Percentiles rank a stretch among this genome's conserved stretches.
Conservation (phyloP, 2,888 invertebrate species). For the Pheosia gnoma region DNA sequence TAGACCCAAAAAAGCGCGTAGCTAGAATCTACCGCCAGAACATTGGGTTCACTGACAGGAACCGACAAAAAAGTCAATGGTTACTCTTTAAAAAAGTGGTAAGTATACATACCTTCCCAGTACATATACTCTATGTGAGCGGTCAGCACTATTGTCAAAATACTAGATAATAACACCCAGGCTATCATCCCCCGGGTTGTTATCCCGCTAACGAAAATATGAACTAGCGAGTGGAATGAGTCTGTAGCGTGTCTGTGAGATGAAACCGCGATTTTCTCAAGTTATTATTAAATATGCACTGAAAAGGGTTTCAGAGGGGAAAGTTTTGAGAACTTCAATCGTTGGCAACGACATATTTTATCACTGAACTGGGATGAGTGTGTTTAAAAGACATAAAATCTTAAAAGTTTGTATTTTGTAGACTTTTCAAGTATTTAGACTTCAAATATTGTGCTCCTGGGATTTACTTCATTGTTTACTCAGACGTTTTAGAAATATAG, state of each 20-base stretch:
- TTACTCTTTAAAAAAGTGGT: too few species aligned
- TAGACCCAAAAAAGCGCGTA: too few species aligned
- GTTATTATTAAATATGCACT: constrained; percentile 2
- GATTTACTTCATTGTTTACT: not conserved
- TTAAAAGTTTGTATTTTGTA: not conserved
- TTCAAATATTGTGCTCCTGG: not conserved
- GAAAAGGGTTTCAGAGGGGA: not conserved
- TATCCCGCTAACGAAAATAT: not conserved
- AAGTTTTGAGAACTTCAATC: not conserved
- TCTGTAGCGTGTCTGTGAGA: not conserved
- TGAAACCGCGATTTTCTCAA: not conserved
- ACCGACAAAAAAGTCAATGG: too few species aligned
- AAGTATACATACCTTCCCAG: too few species aligned
- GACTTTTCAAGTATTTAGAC: not conserved
- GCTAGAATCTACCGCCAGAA: too few species aligned
- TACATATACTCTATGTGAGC: too few species aligned
- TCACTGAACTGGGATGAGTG: not conserved
- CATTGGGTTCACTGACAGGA: too few species aligned
- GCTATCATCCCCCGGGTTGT: too few species aligned
- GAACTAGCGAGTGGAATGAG: not conserved
- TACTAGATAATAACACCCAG: too few species aligned
- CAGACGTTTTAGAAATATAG: too few species aligned
- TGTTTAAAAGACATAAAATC: not conserved
- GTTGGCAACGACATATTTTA: constrained; percentile 1
- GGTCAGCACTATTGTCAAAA: too few species aligned